Percentiles rank a stretch among this genome's conserved stretches.
phyloP scores from a whole-genome alignment of 2,888 invertebrate species.

The Sarcophaga subvicina region DNA sequence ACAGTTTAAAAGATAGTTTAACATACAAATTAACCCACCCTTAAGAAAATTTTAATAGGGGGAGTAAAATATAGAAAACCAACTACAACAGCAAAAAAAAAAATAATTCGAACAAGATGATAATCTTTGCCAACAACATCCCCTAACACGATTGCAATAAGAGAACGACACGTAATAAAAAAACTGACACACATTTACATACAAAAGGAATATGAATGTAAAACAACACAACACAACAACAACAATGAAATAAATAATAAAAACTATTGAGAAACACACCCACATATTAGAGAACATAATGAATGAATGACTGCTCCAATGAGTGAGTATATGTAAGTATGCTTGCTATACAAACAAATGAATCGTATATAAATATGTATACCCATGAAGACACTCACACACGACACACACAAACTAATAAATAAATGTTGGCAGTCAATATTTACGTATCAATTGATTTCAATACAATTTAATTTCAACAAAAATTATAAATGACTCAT shows the following conservation, averaged over 20 bases:
- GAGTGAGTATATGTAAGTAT: neutral
- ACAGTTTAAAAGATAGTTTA: constrained; percentile 42
- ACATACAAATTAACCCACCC: constrained; percentile 57
- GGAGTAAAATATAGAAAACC: constrained; percentile 1
- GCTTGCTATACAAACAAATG: constrained; percentile 6
- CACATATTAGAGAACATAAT: neutral
- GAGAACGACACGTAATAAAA: neutral
- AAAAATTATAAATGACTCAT: constrained; percentile 62
- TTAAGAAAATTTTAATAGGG: neutral
- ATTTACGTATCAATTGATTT: constrained; percentile 64
- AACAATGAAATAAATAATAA: too few relatives aligned
- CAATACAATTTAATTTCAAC: constrained; percentile 56
- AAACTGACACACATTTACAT: constrained; percentile 5
- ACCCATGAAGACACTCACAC: neutral
- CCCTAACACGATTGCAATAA: neutral
- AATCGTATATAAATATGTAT: constrained; percentile 25
- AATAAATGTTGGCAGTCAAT: constrained; percentile 45
- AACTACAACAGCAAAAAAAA: neutral
- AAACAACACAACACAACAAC: neutral
- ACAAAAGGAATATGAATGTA: constrained; percentile 12
- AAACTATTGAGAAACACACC: neutral
- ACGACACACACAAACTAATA: neutral
- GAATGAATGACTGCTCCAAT: neutral
- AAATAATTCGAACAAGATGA: constrained; percentile 28
- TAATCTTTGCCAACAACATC: constrained; percentile 37